These are phyloP conservation scores for Drosophila ohnishii DNA, from an alignment of 1,140 invertebrate genomes.

Conservation along the genomic window DNA sequence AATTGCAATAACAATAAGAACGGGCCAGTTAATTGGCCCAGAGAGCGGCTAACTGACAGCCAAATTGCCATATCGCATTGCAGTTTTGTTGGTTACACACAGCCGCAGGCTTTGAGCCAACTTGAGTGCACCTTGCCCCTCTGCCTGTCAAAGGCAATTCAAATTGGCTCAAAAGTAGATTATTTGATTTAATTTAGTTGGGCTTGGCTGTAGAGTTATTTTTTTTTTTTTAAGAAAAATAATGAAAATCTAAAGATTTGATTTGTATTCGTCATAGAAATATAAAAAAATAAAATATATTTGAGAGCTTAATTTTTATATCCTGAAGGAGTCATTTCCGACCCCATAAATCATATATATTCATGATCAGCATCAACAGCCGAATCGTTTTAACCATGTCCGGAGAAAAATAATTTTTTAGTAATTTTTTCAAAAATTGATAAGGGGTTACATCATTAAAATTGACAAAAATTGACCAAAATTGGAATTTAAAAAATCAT, in stretches of 20 bases:
- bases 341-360: too few relatives aligned
- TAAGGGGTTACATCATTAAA: too few relatives aligned
- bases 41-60: constrained; percentile 77
- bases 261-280: neutral
- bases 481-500: too few relatives aligned
- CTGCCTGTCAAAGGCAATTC: constrained; percentile 51
- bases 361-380: too few relatives aligned
- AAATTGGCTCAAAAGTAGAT: constrained; percentile 50
- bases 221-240: neutral
- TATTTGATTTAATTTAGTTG: constrained; percentile 38
- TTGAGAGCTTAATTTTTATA: too few relatives aligned
- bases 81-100: constrained; percentile 59
- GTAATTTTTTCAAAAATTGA: too few relatives aligned
- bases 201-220: neutral
- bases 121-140: neutral
- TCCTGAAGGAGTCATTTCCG: too few relatives aligned
- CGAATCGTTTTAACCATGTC: too few relatives aligned
- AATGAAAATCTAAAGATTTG: too few relatives aligned
- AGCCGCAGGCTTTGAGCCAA: constrained; percentile 10
- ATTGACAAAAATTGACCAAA: too few relatives aligned
- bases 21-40: constrained; percentile 72
- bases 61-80: constrained; percentile 79
- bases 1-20: constrained; percentile 72
- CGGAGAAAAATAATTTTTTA: too few relatives aligned
- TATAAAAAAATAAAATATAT: too few relatives aligned